A percentile compares a stretch with the other conserved stretches of the same genome.
Conservation (phyloP, 2,888 invertebrate species). For the Harpagoxenus sublaevis region DNA sequence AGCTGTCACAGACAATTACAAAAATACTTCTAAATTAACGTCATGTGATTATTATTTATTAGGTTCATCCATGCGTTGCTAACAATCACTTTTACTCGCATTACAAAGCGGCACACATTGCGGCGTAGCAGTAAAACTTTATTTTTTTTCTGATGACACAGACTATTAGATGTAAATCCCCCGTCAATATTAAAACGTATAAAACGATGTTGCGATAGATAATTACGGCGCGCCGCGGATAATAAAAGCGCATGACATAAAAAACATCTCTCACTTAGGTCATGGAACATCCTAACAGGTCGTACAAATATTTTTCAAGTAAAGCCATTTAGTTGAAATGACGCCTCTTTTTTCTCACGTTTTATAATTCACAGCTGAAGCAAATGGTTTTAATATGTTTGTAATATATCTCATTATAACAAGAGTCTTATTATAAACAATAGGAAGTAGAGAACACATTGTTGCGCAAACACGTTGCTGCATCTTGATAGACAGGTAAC, state of each 20-base stretch:
- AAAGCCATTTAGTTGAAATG: neutral
- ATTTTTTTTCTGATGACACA: constrained; percentile 4
- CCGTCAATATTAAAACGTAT: neutral
- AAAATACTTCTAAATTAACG: neutral
- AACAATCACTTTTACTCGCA: constrained; percentile 35
- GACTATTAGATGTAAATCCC: constrained; percentile 16
- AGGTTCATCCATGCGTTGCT: constrained; percentile 19
- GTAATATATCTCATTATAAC: neutral
- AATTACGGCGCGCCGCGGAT: constrained; percentile 6
- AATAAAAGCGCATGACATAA: neutral
- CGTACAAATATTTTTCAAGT: neutral
- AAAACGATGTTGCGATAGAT: neutral
- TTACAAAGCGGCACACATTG: constrained; percentile 1
- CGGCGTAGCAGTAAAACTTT: constrained; percentile 23
- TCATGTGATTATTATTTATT: constrained; percentile 26
- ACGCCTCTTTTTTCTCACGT: neutral
- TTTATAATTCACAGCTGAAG: neutral
- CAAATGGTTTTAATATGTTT: neutral
- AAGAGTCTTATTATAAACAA: neutral
- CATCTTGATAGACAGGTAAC: neutral
- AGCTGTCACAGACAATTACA: constrained; percentile 18
- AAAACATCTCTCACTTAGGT: constrained; percentile 11
- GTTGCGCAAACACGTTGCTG: neutral
- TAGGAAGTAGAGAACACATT: constrained; percentile 11
- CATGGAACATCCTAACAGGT: neutral